These are phyloP conservation scores for Spodoptera litura DNA, from an alignment of 1,140 invertebrate genomes.

Conservation along the genomic window DNA sequence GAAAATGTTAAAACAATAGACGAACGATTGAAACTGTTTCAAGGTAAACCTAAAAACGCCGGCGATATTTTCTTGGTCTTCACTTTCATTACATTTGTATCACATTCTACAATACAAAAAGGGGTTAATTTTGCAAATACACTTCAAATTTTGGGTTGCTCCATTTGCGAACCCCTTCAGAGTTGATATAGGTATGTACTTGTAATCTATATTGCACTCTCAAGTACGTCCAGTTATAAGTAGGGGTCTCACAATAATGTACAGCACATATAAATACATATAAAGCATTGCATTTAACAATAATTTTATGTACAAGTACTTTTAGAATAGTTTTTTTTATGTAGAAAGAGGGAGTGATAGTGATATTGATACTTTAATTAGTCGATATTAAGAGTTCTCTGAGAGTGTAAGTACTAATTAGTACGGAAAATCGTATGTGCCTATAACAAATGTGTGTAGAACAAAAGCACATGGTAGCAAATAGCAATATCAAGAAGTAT, in stretches of 20 bases:
- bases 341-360: no score
- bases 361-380: no score
- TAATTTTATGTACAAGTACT: not conserved
- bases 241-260: not conserved
- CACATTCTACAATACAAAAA: not conserved
- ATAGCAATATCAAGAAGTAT: not conserved
- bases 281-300: not conserved
- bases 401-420: no score
- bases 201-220: conserved; percentile 16
- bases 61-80: no score
- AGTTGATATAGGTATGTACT: not conserved
- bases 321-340: no score
- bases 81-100: not conserved
- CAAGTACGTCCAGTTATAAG: conserved; percentile 12
- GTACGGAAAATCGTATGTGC: no score
- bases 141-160: conserved; percentile 23
- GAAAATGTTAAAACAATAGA: no score
- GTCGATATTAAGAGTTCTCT: no score
- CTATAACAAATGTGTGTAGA: no score
- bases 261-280: not conserved
- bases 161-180: conserved; percentile 18
- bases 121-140: conserved; percentile 5
- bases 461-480: not conserved
- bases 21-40: no score
- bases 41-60: no score